These are phyloP conservation scores for Samia ricini DNA, from an alignment of 1,140 invertebrate species.

Conservation along the genomic window DNA sequence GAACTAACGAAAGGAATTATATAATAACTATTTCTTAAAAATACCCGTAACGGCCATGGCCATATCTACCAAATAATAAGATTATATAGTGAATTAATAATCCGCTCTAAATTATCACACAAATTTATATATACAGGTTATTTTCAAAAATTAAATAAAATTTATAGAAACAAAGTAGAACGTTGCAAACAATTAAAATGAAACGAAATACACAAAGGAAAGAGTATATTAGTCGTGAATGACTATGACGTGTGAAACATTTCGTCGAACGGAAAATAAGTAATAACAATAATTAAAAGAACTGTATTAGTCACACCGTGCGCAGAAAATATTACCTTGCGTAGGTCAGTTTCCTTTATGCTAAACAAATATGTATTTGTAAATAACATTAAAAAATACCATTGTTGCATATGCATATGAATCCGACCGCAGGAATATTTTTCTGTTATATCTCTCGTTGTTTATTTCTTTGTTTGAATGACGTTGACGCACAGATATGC, in stretches of 20 bases:
- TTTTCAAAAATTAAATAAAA: no score
- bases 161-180: no score
- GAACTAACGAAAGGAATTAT: no score
- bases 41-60: no score
- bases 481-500: no score
- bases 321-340: constrained; percentile 15
- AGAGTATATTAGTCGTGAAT: constrained; percentile 18
- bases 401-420: not conserved
- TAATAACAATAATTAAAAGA: constrained; percentile 8
- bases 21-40: no score
- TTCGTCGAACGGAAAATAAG: constrained; percentile 17
- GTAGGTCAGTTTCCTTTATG: constrained; percentile 20
- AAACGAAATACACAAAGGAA: constrained; percentile 19
- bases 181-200: not conserved
- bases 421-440: not conserved
- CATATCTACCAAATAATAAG: no score
- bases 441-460: not conserved
- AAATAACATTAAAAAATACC: not conserved
- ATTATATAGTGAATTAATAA: no score
- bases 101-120: no score
- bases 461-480: no score
- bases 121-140: no score
- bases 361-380: not conserved
- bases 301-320: constrained; percentile 17
- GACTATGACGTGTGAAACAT: constrained; percentile 8